Base-by-base conservation (phyloP, 1,140 invertebrate species). In the Calephelis virginiensis region DNA sequence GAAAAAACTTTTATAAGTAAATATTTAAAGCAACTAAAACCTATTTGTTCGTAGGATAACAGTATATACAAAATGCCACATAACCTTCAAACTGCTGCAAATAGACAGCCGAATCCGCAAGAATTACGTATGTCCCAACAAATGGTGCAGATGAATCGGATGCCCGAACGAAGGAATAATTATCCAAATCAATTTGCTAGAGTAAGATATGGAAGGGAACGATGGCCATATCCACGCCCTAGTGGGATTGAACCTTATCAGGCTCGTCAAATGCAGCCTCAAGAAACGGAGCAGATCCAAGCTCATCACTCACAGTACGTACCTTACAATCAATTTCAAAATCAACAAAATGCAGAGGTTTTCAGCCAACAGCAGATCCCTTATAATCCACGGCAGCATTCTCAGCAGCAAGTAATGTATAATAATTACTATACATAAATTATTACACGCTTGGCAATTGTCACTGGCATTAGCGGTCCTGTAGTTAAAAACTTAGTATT, bases 351-450 rank as follows among this genome's bases (percentile, higher is more conserved):
- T 12, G 6, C n/a, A 1, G 53, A 59, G 11, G 11, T 38, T 6
- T 59, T 12, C 50, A 11, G 12, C 12, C 53, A 59, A 5, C 28
- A 59, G 12, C 28, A 59, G 11, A 59, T 38, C 12, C 10, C 53
- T 8, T 9, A 59, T n/a, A 12, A 59, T 8, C 12, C 17, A 13
- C 12, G 12, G 37, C 11, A n/a, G n/a, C 53, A 28, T n/a, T 8
- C 38, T n/a, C 53, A 59, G 12, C 53, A 59, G 37, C 53, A 59
- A 59, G 37, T 59, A 8, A 59, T 38, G 53, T 38, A 59, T 8
- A 59, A 59, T 59, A 59, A 59, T 38, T 37, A 37, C 37, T 59
- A 38, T 38, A n/a, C 28, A 0, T 59, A 59, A 59, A 59, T 59
- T 8, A 38, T 59, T 38, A n/a, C 8, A 8, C 8, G 40, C 8